Conservation (phyloP, 2,113 vertebrate species). For the Gnathonemus echidnorhynchus region DNA sequence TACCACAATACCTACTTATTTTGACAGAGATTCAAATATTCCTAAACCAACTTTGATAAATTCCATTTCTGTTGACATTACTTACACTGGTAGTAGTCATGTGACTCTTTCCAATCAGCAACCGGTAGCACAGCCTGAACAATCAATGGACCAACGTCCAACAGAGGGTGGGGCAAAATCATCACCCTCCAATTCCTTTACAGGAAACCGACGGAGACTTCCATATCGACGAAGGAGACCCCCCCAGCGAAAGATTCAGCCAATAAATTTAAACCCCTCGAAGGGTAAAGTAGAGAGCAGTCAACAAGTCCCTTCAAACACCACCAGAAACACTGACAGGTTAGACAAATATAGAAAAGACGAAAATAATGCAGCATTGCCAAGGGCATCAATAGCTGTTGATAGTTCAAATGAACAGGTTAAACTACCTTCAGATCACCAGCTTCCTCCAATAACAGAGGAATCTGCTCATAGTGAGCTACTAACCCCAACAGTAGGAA, state of each 20-base stretch:
- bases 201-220: constrained; percentile 45
- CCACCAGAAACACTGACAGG: constrained; percentile 1
- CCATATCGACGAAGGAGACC: constrained; percentile 54
- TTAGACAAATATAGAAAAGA: not conserved
- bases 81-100: not conserved
- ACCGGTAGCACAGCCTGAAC: constrained; percentile 26
- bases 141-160: constrained; percentile 22
- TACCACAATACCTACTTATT: constrained; percentile 13
- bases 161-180: constrained; percentile 33
- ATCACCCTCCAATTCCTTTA: constrained; percentile 25
- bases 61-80: constrained; percentile 23
- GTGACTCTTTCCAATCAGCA: constrained; percentile 4
- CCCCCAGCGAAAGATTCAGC: constrained; percentile 38
- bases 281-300: constrained; percentile 33
- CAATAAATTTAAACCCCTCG: constrained; percentile 15
- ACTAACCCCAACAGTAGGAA: constrained; percentile 21
- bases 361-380: not conserved
- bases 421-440: constrained; percentile 13
- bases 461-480: constrained; percentile 13
- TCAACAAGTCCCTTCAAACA: constrained; percentile 21
- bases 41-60: constrained; percentile 17
- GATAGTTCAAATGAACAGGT: constrained; percentile 17
- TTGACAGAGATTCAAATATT: constrained; percentile 8
- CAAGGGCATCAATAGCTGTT: not conserved
- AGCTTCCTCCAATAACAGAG: constrained; percentile 20